These are phyloP conservation scores for Tipula confusa DNA, from an alignment of 2,888 invertebrate genomes.

Conservation along the genomic window DNA sequence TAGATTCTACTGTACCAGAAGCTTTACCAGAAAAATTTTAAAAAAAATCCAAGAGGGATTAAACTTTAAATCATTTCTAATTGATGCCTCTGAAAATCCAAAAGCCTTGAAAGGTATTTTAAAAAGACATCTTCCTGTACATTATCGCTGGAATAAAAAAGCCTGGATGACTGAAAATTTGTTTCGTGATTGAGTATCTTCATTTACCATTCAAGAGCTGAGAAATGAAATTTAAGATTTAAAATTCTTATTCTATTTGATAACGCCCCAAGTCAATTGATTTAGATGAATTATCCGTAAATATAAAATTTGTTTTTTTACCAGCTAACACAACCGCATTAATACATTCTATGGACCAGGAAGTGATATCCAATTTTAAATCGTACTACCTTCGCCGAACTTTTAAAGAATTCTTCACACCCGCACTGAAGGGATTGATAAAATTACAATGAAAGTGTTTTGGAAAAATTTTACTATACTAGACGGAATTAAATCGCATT, in stretches of 20 bases:
- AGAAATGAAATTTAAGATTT: constrained; percentile 33
- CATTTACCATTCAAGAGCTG: constrained; percentile 37
- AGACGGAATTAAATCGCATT: constrained; percentile 35
- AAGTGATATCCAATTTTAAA: neutral
- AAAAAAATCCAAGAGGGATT: constrained; percentile 35
- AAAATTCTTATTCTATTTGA: neutral
- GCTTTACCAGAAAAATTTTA: constrained; percentile 36
- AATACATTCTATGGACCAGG: constrained; percentile 17
- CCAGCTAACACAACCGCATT: neutral
- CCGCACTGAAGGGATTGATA: neutral
- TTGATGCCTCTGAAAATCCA: constrained; percentile 26
- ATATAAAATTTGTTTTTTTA: constrained; percentile 26
- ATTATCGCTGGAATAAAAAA: constrained; percentile 41
- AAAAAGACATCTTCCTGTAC: constrained; percentile 40
- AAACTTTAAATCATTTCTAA: constrained; percentile 40
- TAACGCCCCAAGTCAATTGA: neutral
- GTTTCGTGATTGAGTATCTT: constrained; percentile 37
- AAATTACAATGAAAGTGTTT: constrained; percentile 14
- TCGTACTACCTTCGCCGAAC: constrained; percentile 36
- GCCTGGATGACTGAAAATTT: constrained; percentile 40
- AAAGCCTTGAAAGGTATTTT: constrained; percentile 37
- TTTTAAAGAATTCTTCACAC: constrained; percentile 36
- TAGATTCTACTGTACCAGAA: constrained; percentile 36
- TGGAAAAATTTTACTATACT: neutral
- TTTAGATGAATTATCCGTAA: neutral